Conservation (phyloP, 2,888 invertebrate genomes). For the Digitonthophagus gazella region DNA sequence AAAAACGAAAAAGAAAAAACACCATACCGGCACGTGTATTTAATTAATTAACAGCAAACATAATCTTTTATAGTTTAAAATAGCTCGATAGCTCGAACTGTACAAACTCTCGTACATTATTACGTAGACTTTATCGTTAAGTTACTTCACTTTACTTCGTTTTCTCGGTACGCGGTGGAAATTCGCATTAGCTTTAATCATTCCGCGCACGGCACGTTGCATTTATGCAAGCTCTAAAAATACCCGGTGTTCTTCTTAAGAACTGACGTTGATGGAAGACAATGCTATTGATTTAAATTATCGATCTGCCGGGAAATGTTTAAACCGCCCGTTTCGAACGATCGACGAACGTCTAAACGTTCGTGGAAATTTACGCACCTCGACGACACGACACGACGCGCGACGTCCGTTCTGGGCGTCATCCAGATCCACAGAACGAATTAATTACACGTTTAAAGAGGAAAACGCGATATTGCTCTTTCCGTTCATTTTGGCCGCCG, state of each 20-base stretch:
- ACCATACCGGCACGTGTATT: neutral
- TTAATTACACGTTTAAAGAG: neutral
- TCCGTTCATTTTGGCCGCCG: neutral
- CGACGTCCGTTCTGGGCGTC: neutral
- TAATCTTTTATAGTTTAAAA: neutral
- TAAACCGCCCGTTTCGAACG: neutral
- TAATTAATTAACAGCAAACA: neutral
- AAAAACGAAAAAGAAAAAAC: neutral
- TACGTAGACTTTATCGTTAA: neutral
- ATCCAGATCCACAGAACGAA: neutral
- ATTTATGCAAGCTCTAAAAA: neutral
- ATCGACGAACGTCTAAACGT: neutral
- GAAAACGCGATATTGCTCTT: neutral
- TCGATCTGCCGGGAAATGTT: neutral
- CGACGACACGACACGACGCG: neutral
- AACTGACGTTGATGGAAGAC: neutral
- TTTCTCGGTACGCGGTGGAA: neutral
- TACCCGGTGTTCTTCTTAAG: neutral
- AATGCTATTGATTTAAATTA: neutral
- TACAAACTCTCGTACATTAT: too few relatives aligned
- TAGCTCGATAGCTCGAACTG: too few relatives aligned
- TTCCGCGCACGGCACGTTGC: neutral
- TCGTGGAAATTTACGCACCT: neutral
- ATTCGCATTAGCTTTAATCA: neutral
- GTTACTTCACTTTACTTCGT: neutral